Evolutionary conservation across 2,113 vertebrate genomes (phyloP).

Genomic region (Phylloscopus whistleri): DNA sequence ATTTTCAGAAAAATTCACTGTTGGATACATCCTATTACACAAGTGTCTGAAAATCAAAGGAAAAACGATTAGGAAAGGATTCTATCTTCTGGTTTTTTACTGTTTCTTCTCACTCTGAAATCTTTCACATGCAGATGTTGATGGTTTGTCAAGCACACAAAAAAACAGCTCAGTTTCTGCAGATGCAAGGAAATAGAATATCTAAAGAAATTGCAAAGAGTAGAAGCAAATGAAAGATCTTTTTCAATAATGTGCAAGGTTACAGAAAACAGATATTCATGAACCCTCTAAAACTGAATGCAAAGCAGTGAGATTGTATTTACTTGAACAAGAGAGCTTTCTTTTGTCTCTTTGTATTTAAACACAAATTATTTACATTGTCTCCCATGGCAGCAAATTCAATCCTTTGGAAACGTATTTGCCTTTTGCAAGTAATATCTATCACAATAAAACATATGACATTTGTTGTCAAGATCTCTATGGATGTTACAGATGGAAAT

Average conservation of each 20-base stretch:
- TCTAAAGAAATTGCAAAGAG: constrained; percentile 5
- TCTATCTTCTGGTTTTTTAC: neutral
- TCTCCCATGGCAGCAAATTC: constrained; percentile 49
- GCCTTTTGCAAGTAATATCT: neutral
- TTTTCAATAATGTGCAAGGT: constrained; percentile 28
- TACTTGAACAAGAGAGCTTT: constrained; percentile 4
- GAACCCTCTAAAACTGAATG: constrained; percentile 42
- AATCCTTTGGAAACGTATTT: constrained; percentile 22
- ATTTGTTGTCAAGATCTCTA: neutral
- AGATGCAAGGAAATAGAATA: constrained; percentile 1
- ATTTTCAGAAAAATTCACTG: neutral
- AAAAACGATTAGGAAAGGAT: constrained; percentile 16
- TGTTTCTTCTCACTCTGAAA: neutral
- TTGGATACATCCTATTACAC: constrained; percentile 3
- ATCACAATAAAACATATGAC: neutral
- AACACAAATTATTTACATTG: constrained; percentile 41
- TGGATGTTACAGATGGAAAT: neutral
- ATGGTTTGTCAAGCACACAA: constrained; percentile 12
- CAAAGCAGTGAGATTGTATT: constrained; percentile 23
- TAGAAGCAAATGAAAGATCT: constrained; percentile 55
- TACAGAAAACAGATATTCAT: constrained; percentile 28
- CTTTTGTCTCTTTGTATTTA: constrained; percentile 33
- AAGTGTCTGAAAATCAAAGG: neutral
- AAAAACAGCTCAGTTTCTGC: constrained; percentile 22
- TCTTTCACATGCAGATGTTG: neutral